Evolutionary conservation across 2,888 invertebrate species (phyloP), one percentile per base, ranked within the genome.

Genomic region (Ormyrus thymus): DNA sequence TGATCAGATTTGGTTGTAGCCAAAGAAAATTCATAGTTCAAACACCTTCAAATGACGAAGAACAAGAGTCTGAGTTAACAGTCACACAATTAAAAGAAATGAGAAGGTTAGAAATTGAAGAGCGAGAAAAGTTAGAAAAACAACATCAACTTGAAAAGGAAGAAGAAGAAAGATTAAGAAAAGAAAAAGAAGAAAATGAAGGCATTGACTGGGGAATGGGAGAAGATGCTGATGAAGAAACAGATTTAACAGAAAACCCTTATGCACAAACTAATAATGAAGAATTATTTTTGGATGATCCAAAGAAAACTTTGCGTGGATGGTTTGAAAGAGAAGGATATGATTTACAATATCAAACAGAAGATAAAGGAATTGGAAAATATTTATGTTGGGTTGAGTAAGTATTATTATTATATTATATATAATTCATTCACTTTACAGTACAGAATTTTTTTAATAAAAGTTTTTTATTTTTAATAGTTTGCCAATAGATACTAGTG

Each of bases 131-230:
- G 89, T 84, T 90, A 50, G 83, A 92, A 1, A 87, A 89, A 76
- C 89, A 90, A 68, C 90, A 91, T 89, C 90, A 91, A 86, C 85
- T 91, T 74, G 90, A 91, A 56, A 89, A 90, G 82, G 91, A 92
- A 83, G 91, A 90, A 82, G 91, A 91, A 85, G 91, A 88, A 80
- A 91, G 91, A 71, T 91, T 91, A 65, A 90, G 88, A 85, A 89
- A 89, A 81, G 92, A 91, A 84, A 91, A 90, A 83, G 91, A 91
- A 56, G 93, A 93, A 76, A 93, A 93, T 51, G 93, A 93, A 82
- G 97, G 97, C 5, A 94, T 97, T 81, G 94, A 94, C 87, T 98
- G 98, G 98, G 98, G 98, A 84, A 96, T 98, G 95, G 94, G 95
- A 93, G 97, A 97, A 83, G 97, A 97, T 86, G 97, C 97, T 0